Base-by-base conservation (phyloP, 1,140 invertebrate genomes). In the Drosophila equinoxialis region DNA sequence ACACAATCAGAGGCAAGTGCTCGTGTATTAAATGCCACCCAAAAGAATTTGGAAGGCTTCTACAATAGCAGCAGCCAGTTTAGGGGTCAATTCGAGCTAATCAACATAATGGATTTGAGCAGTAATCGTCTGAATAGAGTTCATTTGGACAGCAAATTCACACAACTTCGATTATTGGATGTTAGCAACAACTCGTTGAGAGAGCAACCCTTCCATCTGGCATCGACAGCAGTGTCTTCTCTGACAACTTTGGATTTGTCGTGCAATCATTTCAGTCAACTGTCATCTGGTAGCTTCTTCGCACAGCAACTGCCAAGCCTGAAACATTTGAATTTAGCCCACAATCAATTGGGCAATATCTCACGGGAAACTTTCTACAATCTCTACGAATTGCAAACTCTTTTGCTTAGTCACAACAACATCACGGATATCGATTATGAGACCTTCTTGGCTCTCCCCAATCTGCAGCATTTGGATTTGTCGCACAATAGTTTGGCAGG, bases 381-480 rank as follows among this genome's bases (percentile, higher is more conserved):
- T 63, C 62, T 93, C 20, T 48, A 81, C 0, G 82, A 81, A 13
- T 82, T 95, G 42, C 85, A 93, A 75, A 91, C 92, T 48, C 74
- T 95, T n/a, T 92, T 93, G 73, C 82, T 95, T 55, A 93, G 93
- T 67, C 80, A 91, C 11, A 95, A 95, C 80, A 74, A 77, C 39
- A 93, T 95, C 17, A 67, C 84, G 13, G 89, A 90, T n/a, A 91
- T 95, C 10, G 92, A 93, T 60, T 92, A 93, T n/a, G 81, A 91
- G 17, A 93, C 91, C 14, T 95, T 95, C 65, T 65, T 81, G 70
- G 95, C 96, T 78, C 90, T 97, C 14, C 94, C 95, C n/a, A 92
- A 93, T 65, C 92, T 98, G 26, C 95, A 96, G 80, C 95, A 97
- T 79, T 92, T 98, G 54, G 96, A 98, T 77, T 93, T 98, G 6